A percentile compares a stretch with the other conserved stretches of the same genome.
Evolutionary conservation across 2,113 vertebrate genomes (phyloP).

Genomic region (Thunnus thynnus): DNA sequence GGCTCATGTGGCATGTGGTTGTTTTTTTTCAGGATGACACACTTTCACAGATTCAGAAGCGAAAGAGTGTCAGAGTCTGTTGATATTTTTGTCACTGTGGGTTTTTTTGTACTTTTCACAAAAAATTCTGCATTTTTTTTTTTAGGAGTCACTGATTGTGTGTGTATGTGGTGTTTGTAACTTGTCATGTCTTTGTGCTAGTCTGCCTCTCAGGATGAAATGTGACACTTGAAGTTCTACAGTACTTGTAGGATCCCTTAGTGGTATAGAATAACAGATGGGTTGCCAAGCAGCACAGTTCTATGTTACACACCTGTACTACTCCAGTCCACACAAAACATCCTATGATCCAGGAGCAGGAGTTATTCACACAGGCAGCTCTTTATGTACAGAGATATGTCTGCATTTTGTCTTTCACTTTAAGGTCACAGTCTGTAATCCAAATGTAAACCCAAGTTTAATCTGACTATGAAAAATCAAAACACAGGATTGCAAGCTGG

Average conservation of each 20-base stretch:
- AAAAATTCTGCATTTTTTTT: no score
- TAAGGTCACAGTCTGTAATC: no score
- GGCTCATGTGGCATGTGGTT: neutral
- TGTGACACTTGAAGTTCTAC: conserved; percentile 25
- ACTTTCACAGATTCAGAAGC: neutral
- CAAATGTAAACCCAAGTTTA: no score
- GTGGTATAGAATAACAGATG: conserved; percentile 50
- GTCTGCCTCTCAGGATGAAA: conserved; percentile 26
- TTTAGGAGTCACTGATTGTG: neutral
- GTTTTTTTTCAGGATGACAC: neutral
- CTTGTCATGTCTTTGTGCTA: neutral
- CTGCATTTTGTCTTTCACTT: neutral
- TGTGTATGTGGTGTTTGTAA: neutral
- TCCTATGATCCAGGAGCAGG: neutral
- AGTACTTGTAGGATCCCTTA: conserved; percentile 7
- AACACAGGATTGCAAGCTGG: no score
- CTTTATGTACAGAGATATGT: neutral
- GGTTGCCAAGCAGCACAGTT: conserved; percentile 16
- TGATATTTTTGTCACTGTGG: no score
- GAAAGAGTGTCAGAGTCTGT: no score
- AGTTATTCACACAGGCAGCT: neutral
- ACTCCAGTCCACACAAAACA: neutral
- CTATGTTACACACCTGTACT: conserved; percentile 20
- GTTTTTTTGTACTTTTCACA: no score
- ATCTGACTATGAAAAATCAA: no score